Evolutionary conservation across 2,113 vertebrate species (phyloP), one percentile per base, ranked within the genome.

Genomic region (Heterochromis multidens): DNA sequence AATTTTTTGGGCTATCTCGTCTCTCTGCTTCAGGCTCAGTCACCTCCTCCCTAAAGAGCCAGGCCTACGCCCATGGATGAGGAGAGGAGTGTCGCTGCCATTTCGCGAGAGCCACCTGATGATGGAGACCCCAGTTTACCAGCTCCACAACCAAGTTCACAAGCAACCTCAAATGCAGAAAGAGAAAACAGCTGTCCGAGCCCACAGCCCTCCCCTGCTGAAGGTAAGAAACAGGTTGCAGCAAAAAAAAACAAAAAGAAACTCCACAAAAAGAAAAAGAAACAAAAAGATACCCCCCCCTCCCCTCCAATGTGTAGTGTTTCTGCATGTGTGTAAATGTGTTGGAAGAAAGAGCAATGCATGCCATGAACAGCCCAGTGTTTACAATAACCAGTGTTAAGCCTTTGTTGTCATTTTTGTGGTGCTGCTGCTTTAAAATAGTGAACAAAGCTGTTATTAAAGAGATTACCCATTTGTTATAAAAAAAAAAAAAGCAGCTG

Each of bases 11-110:
- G 1, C 12, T 27, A 4, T 79, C 23, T 80, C 16, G 14, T 83
- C 33, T 87, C 14, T 62, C 5, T 61, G 19, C 56, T 72, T 31
- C 82, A 95, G 92, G 91, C 93, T 90, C 87, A 70, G 82, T 87
- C 89, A 83, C 81, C 90, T 90, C 83, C 87, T 90, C 80, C 81
- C 58, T 79, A 72, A 85, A 84, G 89, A 94, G 87, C 90, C 88
- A 86, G 93, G 87, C 92, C 83, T 52, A 86, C 37, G 87, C 89
- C 93, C 93, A 95, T 95, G 95, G 95, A 95, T 81, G 90, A 93
- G 93, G 95, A 95, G 87, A 91, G 90, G 90, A 89, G 82, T 62
- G 85, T 65, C 84, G 82, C 90, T 80, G 67, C 90, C 91, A 90
- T 90, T 88, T 91, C 88, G 85, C 90, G 89, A 77, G 87, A 93